phyloP scores from a whole-genome alignment of 2,888 invertebrate species.

The Notodonta ziczac region DNA sequence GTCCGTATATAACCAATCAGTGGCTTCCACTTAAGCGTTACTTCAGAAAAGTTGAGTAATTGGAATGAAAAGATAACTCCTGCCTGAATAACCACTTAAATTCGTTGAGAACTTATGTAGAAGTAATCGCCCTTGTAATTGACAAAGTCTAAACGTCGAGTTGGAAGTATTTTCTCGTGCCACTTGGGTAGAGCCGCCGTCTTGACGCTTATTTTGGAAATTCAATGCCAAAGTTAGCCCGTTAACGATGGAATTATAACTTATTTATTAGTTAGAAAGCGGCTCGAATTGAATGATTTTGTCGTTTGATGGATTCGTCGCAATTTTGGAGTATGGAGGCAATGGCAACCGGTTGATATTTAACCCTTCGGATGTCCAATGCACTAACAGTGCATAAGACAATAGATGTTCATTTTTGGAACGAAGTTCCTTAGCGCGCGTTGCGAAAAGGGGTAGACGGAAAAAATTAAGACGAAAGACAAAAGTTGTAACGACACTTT shows the following conservation, averaged over 20 bases:
- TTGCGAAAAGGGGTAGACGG: too few species aligned
- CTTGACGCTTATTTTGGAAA: constrained; percentile 24
- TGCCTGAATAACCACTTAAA: not conserved
- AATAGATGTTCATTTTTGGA: too few species aligned
- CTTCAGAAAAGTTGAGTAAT: not conserved
- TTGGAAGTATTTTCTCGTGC: constrained; percentile 9
- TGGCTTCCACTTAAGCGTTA: too few species aligned
- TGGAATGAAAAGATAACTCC: not conserved
- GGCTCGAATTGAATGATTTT: constrained; percentile 44
- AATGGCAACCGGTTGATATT: constrained; percentile 2
- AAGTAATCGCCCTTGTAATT: constrained; percentile 52
- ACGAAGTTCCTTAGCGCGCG: too few species aligned
- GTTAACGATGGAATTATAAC: constrained; percentile 51
- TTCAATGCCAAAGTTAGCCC: not conserved
- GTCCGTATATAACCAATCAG: too few species aligned
- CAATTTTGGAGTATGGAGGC: constrained; percentile 16
- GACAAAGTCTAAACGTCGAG: constrained; percentile 56
- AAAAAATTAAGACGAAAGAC: too few species aligned
- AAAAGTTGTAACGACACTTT: too few species aligned
- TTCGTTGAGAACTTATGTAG: constrained; percentile 4
- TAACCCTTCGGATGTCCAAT: too few species aligned
- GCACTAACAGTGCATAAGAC: too few species aligned
- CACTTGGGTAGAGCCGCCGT: not conserved
- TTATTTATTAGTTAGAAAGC: constrained; percentile 60
- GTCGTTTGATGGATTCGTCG: constrained; percentile 41